Evolutionary conservation across 2,797 vertebrate genomes (phyloP).

Genomic region (Sebastes flavidus): DNA sequence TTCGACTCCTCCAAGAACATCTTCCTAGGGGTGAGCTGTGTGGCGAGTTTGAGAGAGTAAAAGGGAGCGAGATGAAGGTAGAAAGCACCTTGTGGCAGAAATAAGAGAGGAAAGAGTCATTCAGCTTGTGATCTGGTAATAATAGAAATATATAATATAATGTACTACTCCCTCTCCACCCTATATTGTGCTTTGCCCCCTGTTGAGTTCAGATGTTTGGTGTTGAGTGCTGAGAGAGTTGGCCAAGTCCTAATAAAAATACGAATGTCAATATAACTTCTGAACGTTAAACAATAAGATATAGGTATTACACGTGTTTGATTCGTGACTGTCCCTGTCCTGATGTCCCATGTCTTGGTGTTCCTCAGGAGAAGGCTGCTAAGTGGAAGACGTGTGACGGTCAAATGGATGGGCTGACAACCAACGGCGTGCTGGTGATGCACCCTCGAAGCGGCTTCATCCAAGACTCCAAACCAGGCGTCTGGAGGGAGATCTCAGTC

Average conservation of each 20-base stretch:
- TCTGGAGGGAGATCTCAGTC: constrained; percentile 98
- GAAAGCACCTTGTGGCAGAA: neutral
- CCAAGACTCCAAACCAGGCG: constrained; percentile 97
- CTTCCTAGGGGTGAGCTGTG: constrained; percentile 92
- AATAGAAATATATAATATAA: neutral
- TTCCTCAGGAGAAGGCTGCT: constrained; percentile 93
- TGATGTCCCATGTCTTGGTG: neutral
- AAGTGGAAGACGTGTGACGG: constrained; percentile 96
- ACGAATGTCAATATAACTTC: neutral
- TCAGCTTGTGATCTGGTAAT: neutral
- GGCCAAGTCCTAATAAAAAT: neutral
- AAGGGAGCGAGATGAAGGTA: neutral
- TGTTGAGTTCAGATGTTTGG: neutral
- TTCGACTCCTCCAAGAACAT: constrained; percentile 99
- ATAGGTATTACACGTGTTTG: neutral
- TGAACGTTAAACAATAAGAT: no score
- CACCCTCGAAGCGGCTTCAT: constrained; percentile 96
- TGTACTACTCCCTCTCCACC: no score
- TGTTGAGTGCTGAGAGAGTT: neutral
- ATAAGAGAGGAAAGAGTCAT: neutral
- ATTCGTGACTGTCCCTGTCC: neutral
- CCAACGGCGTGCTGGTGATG: constrained; percentile 98
- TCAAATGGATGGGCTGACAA: constrained; percentile 98
- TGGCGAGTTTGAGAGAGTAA: neutral
- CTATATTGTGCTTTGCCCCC: neutral